Conservation (phyloP, 1,140 invertebrate species). For the Drosophila pandora region DNA sequence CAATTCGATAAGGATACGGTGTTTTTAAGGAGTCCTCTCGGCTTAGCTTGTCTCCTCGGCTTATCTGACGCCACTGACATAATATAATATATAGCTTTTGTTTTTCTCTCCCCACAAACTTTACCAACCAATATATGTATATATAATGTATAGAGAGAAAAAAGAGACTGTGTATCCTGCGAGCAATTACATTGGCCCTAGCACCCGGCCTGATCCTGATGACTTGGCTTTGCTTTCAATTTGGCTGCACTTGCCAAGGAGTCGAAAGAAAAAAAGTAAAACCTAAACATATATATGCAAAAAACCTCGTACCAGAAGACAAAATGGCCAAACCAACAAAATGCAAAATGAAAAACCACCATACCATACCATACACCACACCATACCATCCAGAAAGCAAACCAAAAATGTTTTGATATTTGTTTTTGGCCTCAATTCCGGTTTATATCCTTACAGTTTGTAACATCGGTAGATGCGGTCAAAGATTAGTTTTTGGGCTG, state of each 20-base stretch:
- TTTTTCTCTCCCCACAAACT: background rate
- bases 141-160: background rate
- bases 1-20: background rate
- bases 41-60: constrained; percentile 36
- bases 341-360: constrained; percentile 25
- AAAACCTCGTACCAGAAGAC: constrained; percentile 10
- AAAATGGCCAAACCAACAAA: constrained; percentile 20
- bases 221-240: constrained; percentile 61
- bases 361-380: constrained; percentile 7
- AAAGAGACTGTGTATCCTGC: background rate
- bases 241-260: constrained; percentile 54
- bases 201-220: constrained; percentile 40
- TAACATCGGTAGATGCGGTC: constrained; percentile 35
- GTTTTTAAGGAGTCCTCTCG: background rate
- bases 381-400: constrained; percentile 1
- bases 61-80: constrained; percentile 79
- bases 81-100: constrained; percentile 68
- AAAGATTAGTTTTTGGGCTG: constrained; percentile 38
- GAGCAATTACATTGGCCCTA: constrained; percentile 60
- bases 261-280: background rate
- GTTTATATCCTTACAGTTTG: constrained; percentile 8
- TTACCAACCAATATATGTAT: constrained; percentile 13
- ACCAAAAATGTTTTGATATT: constrained; percentile 23
- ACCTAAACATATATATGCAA: background rate
- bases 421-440: constrained; percentile 23